Evolutionary conservation across 2,113 vertebrate species (phyloP).

Genomic region (Setophaga coronata): DNA sequence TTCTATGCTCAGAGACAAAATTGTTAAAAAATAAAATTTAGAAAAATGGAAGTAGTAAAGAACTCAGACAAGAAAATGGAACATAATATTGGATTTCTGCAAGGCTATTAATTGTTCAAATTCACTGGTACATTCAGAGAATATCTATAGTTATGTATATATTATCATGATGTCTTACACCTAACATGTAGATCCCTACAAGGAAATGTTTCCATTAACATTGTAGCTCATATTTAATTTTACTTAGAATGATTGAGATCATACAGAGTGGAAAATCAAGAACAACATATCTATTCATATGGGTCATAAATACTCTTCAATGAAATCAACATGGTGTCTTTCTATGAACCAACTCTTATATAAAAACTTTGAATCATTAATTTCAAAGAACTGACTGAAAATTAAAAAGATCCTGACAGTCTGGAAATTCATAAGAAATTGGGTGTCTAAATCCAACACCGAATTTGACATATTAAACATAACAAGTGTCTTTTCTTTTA

Average conservation of each 20-base stretch:
- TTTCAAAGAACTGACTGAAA: background rate
- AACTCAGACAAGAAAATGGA: background rate
- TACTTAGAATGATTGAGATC: background rate
- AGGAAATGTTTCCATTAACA: background rate
- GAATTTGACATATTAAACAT: background rate
- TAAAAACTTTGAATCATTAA: background rate
- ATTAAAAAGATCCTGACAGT: background rate
- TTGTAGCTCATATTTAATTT: background rate
- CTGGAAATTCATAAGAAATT: background rate
- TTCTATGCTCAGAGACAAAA: background rate
- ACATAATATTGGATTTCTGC: background rate
- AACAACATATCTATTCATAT: background rate
- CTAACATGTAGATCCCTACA: background rate
- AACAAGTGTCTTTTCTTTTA: background rate
- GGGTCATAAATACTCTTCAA: background rate
- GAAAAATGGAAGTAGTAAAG: background rate
- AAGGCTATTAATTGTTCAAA: background rate
- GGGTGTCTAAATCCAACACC: background rate
- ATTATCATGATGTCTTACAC: background rate
- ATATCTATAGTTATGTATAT: background rate
- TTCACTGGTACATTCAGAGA: background rate
- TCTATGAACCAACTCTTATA: background rate
- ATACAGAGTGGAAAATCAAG: background rate
- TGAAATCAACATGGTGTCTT: background rate
- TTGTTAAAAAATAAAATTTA: background rate